These are phyloP conservation scores for Leptobrachium ailaonicum DNA, from an alignment of 2,113 vertebrate species.

Conservation along the genomic window DNA sequence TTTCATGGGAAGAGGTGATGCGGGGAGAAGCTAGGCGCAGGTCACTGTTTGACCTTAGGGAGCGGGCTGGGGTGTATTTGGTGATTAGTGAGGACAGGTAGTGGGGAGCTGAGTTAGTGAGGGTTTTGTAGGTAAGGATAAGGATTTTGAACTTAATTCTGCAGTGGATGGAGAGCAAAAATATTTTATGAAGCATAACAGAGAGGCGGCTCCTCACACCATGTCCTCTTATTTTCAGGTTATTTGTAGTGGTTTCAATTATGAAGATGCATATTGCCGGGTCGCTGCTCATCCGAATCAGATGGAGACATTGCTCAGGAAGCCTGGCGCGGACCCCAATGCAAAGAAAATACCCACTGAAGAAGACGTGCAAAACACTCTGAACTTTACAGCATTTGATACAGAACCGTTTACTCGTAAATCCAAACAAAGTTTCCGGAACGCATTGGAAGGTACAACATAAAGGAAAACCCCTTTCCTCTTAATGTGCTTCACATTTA, in stretches of 20 bases:
- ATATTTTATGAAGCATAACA: background rate
- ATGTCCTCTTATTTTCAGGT: background rate
- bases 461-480: no score
- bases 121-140: no score
- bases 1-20: no score
- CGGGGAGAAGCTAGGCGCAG: no score
- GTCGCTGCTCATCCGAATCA: background rate
- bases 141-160: no score
- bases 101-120: no score
- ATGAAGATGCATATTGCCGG: background rate
- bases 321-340: constrained; percentile 2
- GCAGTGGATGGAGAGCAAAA: no score
- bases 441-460: constrained; percentile 24
- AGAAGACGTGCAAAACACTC: constrained; percentile 21
- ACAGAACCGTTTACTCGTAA: background rate
- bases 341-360: background rate
- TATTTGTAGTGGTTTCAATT: constrained; percentile 31
- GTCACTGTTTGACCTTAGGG: no score
- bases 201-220: no score
- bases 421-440: constrained; percentile 13
- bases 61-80: no score
- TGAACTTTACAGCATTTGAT: constrained; percentile 22
- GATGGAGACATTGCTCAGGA: constrained; percentile 23
- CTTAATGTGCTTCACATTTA: no score
- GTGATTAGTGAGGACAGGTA: no score